Evolutionary conservation across 2,113 vertebrate genomes (phyloP), one percentile per base, ranked within the genome.

Genomic region (Chunga burmeisteri): DNA sequence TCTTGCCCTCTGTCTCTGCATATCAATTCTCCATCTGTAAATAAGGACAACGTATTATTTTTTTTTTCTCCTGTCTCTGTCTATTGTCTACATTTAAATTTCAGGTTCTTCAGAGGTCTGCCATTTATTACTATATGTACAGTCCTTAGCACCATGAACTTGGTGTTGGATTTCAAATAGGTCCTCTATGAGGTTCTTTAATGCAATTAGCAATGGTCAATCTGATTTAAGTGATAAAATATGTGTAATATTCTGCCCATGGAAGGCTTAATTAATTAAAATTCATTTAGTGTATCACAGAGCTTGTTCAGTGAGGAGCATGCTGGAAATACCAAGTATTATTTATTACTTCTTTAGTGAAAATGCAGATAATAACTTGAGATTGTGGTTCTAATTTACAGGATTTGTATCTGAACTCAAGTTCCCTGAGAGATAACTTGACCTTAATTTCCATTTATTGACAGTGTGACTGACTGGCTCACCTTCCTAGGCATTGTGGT

Each of bases 361-460:
- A 95, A 97, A 87, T 15, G n/a, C 2, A 11, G 74, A 78, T 87
- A 65, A 78, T 50, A 81, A 62, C 58, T 65, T 53, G 80, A 53
- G 90, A 89, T 78, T 86, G 86, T 87, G 77, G 73, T 85, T 96
- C 82, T 88, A 93, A 72, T 94, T 95, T 94, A 52, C 52, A 55
- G 95, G 83, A 56, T 96, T 96, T 94, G 74, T 83, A n/a, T 36
- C 20, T 30, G 85, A 91, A 96, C 85, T 95, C 73, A 26, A 85
- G 91, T 81, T 95, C 83, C 77, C 77, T 46, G 15, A 74, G 86
- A 96, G 87, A 83, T 17, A 83, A 65, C 30, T 95, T 92, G 81
- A 96, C 91, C 95, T 92, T 94, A 58, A 78, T 97, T 97, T 88
- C 88, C 78, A 83, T 86, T 91, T 81, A 68, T 89, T 94, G 94